Evolutionary conservation across 1,140 invertebrate genomes (phyloP).

Genomic region (Vollenhovia emeryi): DNA sequence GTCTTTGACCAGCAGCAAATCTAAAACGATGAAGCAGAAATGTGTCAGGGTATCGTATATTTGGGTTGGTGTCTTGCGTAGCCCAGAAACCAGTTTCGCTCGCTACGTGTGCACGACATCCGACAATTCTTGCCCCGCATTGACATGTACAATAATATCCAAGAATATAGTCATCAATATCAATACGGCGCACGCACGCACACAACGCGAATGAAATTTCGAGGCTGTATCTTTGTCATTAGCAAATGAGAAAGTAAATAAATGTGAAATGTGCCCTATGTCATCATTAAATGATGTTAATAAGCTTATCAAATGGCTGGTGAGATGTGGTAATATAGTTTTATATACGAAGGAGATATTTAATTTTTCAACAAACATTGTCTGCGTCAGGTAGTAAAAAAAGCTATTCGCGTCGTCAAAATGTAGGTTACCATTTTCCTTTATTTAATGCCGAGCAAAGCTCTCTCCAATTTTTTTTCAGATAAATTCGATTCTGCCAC

Average conservation of each 20-base stretch:
- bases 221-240: neutral
- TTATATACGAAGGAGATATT: neutral
- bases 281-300: conserved; percentile 10
- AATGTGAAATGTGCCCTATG: neutral
- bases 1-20: too few species aligned
- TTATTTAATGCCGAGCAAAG: conserved; percentile 6
- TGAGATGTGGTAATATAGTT: neutral
- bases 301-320: neutral
- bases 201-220: neutral
- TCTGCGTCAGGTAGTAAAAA: neutral
- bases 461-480: neutral
- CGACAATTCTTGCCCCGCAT: too few species aligned
- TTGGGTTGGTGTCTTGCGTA: too few species aligned
- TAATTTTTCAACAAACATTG: conserved; percentile 6
- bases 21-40: too few species aligned
- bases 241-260: neutral
- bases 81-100: too few species aligned
- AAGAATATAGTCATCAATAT: too few species aligned
- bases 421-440: conserved; percentile 9
- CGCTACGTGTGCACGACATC: too few species aligned
- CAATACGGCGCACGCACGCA: too few species aligned
- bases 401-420: neutral
- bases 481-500: neutral
- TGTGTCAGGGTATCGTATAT: too few species aligned
- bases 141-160: too few species aligned